A percentile compares a stretch with the other conserved stretches of the same genome.
phyloP scores from a whole-genome alignment of 2,888 invertebrate species.

The Xylocampa areola region DNA sequence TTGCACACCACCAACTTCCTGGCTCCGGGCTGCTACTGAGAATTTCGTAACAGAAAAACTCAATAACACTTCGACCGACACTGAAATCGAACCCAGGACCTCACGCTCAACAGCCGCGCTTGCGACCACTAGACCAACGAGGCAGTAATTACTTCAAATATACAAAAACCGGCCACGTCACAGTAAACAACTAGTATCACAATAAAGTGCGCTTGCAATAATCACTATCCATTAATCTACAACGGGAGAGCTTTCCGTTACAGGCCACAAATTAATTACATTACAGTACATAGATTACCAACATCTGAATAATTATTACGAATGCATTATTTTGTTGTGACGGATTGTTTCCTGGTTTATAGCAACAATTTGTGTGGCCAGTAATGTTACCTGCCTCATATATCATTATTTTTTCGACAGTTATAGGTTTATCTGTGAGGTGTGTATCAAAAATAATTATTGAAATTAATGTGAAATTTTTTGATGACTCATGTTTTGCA shows the following conservation, averaged over 20 bases:
- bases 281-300: constrained; percentile 69
- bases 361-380: constrained; percentile 47
- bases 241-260: constrained; percentile 76
- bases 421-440: constrained; percentile 22
- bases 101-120: no score
- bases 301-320: constrained; percentile 65
- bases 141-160: constrained; percentile 37
- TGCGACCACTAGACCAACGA: no score
- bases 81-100: no score
- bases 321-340: constrained; percentile 67
- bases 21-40: no score
- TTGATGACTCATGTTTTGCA: background rate
- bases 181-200: constrained; percentile 41
- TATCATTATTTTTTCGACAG: constrained; percentile 42
- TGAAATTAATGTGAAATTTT: background rate
- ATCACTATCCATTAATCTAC: constrained; percentile 80
- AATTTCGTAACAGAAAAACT: no score
- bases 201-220: constrained; percentile 70
- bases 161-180: constrained; percentile 35
- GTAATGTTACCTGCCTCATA: constrained; percentile 46
- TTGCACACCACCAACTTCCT: no score
- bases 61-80: no score
- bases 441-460: constrained; percentile 21
- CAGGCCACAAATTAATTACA: constrained; percentile 83
- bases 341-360: constrained; percentile 64